Evolutionary conservation across 1,140 invertebrate genomes (phyloP), one percentile per base, ranked within the genome.

Genomic region (Drosophila murphyi): DNA sequence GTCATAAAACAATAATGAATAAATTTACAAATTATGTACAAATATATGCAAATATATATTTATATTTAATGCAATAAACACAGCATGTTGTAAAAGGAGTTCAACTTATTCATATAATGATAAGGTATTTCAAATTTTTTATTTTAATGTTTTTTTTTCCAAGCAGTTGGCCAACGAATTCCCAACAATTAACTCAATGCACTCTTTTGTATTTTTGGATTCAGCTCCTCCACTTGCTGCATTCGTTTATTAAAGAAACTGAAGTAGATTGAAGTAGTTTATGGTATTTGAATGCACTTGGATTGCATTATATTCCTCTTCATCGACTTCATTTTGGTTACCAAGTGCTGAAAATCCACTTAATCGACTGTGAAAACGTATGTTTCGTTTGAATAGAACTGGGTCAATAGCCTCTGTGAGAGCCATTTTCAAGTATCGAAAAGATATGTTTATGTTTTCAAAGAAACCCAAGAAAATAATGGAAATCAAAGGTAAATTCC

Each of bases 341-440:
- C 62, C 45, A 57, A 73, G 71, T 76, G 73, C 55, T 34, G 62
- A 72, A 76, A 68, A 72, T 70, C 71, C 80, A 89, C 71, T 89
- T 88, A 75, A 89, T 89, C 61, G 73, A 43, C 77, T 80, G 77
- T 83, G 76, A 76, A 87, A 87, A 73, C 79, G 56, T n/a, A 43
- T 61, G 48, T 55, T 59, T 60, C 47, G 74, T 64, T 57, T 61
- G 8, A 47, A 68, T 41, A 35, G 10, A 88, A 78, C 52, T 85
- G 61, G 85, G 85, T 88, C 85, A 80, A 89, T 85, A 85, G 85
- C 69, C 70, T 35, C 48, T 50, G 50, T 59, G 69, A 64, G 52
- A 67, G 69, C n/a, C 7, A 28, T 57, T 57, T 57, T 60, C 4
- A 8, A 61, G 59, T 35, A 72, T 45, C 67, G 20, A 48, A 82